Evolutionary conservation across 2,113 vertebrate genomes (phyloP).

Genomic region (Himantopus leucocephalus): DNA sequence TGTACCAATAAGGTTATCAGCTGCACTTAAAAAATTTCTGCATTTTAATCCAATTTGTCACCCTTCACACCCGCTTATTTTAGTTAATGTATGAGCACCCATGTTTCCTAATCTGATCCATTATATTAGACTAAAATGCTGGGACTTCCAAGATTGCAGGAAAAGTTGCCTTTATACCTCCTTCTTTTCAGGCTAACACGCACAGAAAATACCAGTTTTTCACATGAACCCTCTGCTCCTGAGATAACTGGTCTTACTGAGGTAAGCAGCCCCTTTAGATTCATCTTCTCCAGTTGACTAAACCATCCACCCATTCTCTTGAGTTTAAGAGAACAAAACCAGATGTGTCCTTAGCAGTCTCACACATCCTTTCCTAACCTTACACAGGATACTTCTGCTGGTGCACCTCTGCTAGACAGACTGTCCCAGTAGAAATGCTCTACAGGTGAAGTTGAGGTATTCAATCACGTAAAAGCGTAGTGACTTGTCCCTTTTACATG

Average conservation of each 20-base stretch:
- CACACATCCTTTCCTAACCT: background rate
- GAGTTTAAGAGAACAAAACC: background rate
- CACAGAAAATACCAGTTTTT: background rate
- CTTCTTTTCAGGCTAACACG: background rate
- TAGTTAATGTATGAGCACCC: background rate
- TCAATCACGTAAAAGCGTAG: background rate
- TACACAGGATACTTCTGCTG: background rate
- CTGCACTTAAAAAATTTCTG: background rate
- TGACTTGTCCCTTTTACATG: background rate
- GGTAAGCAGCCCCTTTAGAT: background rate
- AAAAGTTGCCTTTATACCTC: background rate
- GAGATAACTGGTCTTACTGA: background rate
- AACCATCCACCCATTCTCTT: background rate
- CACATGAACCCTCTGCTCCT: background rate
- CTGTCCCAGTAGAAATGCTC: background rate
- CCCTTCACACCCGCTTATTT: background rate
- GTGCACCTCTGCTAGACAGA: background rate
- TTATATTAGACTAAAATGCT: background rate
- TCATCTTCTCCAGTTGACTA: background rate
- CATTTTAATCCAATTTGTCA: conserved; percentile 41
- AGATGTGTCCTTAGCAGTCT: background rate
- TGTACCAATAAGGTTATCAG: background rate
- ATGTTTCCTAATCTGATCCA: conserved; percentile 8
- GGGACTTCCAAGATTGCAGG: background rate
- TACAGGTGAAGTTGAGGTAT: background rate